Evolutionary conservation across 2,888 invertebrate genomes (phyloP).

Genomic region (Therioaphis trifolii): DNA sequence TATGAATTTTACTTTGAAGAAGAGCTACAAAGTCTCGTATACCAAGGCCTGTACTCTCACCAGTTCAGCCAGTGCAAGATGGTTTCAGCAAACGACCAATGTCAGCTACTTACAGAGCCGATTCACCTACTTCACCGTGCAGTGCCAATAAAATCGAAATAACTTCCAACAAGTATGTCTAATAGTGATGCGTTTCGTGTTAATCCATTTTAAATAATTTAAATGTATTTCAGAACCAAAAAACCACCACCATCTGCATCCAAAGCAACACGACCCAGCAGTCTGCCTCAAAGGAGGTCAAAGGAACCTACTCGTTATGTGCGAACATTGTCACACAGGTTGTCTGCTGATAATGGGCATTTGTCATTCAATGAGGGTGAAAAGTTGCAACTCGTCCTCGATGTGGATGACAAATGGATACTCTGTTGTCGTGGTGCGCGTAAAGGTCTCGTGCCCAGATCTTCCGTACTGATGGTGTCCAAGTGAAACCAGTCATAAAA

Average conservation of each 20-base stretch:
- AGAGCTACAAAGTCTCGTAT: slow-evolving; percentile 73
- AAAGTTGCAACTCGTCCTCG: slow-evolving; percentile 77
- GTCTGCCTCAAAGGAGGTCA: slow-evolving; percentile 75
- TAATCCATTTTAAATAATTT: slow-evolving; percentile 65
- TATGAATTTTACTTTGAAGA: slow-evolving; percentile 3
- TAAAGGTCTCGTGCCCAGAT: slow-evolving; percentile 81
- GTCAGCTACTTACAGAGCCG: slow-evolving; percentile 34
- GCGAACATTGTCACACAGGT: slow-evolving; percentile 78
- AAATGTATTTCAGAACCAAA: slow-evolving; percentile 40
- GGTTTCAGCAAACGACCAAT: slow-evolving; percentile 33
- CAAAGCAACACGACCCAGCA: slow-evolving; percentile 74
- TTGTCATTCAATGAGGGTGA: slow-evolving; percentile 83
- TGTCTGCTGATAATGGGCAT: slow-evolving; percentile 83
- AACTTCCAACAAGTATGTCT: slow-evolving; percentile 61
- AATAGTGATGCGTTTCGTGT: slow-evolving; percentile 66
- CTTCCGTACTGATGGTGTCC: slow-evolving; percentile 71
- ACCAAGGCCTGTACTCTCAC: slow-evolving; percentile 80
- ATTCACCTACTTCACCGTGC: slow-evolving; percentile 61
- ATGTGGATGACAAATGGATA: slow-evolving; percentile 81
- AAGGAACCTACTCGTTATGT: slow-evolving; percentile 72
- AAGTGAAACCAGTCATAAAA: slow-evolving; percentile 32
- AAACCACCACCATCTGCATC: slow-evolving; percentile 65
- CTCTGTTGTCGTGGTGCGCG: slow-evolving; percentile 81
- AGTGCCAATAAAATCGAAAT: slow-evolving; percentile 68
- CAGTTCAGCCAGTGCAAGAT: slow-evolving; percentile 68